Evolutionary conservation across 2,888 invertebrate species (phyloP).

Genomic region (Lasioglossum villosulum): DNA sequence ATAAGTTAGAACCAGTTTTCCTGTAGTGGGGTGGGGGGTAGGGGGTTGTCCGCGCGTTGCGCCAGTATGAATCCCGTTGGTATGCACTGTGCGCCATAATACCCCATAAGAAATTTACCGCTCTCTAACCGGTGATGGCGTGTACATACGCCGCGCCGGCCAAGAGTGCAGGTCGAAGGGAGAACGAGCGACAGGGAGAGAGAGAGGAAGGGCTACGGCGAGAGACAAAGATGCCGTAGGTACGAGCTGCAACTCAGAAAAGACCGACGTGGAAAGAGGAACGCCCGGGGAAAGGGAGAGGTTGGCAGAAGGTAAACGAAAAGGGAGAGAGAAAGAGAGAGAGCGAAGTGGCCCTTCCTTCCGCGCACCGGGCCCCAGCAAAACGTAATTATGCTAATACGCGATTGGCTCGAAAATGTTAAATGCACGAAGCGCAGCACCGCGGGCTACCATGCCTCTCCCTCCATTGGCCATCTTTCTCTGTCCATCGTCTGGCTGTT

Average conservation of each 20-base stretch:
- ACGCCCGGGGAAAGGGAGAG: conserved; percentile 15
- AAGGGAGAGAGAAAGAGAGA: conserved; percentile 13
- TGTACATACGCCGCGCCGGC: conserved; percentile 53
- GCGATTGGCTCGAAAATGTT: conserved; percentile 83
- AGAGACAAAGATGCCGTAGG: conserved; percentile 25
- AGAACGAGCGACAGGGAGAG: conserved; percentile 28
- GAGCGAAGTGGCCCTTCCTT: conserved; percentile 62
- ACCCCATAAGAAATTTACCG: conserved; percentile 82
- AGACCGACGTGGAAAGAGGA: conserved; percentile 48
- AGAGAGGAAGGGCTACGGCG: conserved; percentile 35
- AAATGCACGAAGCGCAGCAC: conserved; percentile 80
- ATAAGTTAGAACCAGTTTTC: conserved; percentile 78
- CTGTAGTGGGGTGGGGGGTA: conserved; percentile 40
- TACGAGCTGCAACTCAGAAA: conserved; percentile 44
- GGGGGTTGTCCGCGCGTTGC: conserved; percentile 71
- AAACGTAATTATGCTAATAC: conserved; percentile 84
- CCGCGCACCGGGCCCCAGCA: conserved; percentile 71
- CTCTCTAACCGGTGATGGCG: conserved; percentile 77
- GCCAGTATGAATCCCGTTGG: conserved; percentile 79
- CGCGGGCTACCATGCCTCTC: conserved; percentile 78
- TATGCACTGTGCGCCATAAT: conserved; percentile 80
- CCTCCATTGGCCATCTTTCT: conserved; percentile 68
- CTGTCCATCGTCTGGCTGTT: conserved; percentile 17
- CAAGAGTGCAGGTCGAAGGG: conserved; percentile 42
- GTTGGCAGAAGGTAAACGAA: conserved; percentile 16